A percentile compares a stretch with the other conserved stretches of the same genome.
These are phyloP conservation scores for Megalonaias nervosa DNA, from an alignment of 1,140 invertebrate genomes.

Conservation along the genomic window DNA sequence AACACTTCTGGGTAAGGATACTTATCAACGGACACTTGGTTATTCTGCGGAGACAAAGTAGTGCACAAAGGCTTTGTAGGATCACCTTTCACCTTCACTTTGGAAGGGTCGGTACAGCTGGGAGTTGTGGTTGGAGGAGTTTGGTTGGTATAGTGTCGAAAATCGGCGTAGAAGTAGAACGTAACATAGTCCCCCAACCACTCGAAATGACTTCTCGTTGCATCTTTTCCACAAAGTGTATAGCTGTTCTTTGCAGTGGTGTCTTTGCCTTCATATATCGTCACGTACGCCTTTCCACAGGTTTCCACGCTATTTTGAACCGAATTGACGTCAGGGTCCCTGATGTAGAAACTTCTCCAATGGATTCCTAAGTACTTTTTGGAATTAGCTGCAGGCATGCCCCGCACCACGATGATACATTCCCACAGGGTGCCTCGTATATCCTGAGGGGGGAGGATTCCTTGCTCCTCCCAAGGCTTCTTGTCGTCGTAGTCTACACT, in stretches of 20 bases:
- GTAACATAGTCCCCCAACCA: constrained; percentile 46
- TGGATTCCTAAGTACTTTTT: constrained; percentile 42
- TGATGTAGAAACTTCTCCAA: constrained; percentile 40
- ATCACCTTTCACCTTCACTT: constrained; percentile 1
- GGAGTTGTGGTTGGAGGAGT: constrained; percentile 9
- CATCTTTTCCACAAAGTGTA: constrained; percentile 41
- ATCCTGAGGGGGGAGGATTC: constrained; percentile 18
- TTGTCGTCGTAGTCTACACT: constrained; percentile 28
- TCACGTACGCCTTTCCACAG: constrained; percentile 49
- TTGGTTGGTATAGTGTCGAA: constrained; percentile 10
- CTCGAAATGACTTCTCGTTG: constrained; percentile 34
- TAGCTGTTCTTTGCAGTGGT: constrained; percentile 26
- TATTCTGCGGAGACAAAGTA: neutral
- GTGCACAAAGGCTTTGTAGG: constrained; percentile 11
- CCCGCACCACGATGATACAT: constrained; percentile 42
- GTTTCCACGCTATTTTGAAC: constrained; percentile 29
- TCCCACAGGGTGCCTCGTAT: constrained; percentile 30
- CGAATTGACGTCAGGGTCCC: constrained; percentile 27
- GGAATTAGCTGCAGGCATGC: constrained; percentile 36
- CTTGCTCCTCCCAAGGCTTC: constrained; percentile 15
- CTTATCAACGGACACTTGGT: constrained; percentile 1
- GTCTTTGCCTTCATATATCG: constrained; percentile 42
- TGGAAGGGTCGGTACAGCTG: constrained; percentile 10
- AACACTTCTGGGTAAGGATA: constrained; percentile 42
- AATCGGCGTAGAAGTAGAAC: constrained; percentile 45